phyloP scores from a whole-genome alignment of 30 jellyfish, hydroid and myxozoan species.

The Aurelia sp. region DNA sequence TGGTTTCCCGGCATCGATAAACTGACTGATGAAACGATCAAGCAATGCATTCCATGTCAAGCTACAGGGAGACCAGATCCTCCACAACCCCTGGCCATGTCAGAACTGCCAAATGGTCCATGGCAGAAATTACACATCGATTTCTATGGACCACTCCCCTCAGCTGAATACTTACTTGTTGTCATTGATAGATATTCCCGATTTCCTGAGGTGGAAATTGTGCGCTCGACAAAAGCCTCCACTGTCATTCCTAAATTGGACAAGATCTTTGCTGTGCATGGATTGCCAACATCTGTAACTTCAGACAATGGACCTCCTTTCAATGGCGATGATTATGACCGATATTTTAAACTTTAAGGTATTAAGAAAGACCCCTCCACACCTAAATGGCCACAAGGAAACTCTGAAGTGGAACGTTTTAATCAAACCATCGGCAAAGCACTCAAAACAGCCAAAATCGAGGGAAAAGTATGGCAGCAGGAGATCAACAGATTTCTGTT shows the following conservation, averaged over 20 bases:
- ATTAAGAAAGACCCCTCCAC: constrained; percentile 8
- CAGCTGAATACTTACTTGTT: constrained; percentile 41
- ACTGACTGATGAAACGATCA: constrained; percentile 3
- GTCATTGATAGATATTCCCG: constrained; percentile 19
- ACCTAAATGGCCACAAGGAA: constrained; percentile 42
- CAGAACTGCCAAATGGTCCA: constrained; percentile 33
- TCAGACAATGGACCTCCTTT: constrained; percentile 67
- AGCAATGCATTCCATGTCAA: constrained; percentile 59
- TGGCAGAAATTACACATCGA: constrained; percentile 49
- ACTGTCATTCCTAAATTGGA: constrained; percentile 59
- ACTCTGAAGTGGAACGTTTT: constrained; percentile 35
- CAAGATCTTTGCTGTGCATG: constrained; percentile 24
- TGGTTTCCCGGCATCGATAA: constrained; percentile 59
- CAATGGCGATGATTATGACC: constrained; percentile 36
- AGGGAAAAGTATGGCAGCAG: constrained; percentile 46
- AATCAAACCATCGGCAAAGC: constrained; percentile 17
- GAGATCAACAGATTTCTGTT: constrained; percentile 20
- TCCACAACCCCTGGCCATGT: constrained; percentile 26
- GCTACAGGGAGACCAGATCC: constrained; percentile 34
- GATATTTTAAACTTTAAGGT: constrained; percentile 15
- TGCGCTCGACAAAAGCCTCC: constrained; percentile 22
- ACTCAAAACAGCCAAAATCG: constrained; percentile 32
- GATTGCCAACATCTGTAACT: constrained; percentile 23
- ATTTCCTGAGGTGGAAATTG: constrained; percentile 57
- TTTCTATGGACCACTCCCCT: constrained; percentile 56